Conservation (phyloP, 2,797 vertebrate species). For the Acanthurus lineatus region DNA sequence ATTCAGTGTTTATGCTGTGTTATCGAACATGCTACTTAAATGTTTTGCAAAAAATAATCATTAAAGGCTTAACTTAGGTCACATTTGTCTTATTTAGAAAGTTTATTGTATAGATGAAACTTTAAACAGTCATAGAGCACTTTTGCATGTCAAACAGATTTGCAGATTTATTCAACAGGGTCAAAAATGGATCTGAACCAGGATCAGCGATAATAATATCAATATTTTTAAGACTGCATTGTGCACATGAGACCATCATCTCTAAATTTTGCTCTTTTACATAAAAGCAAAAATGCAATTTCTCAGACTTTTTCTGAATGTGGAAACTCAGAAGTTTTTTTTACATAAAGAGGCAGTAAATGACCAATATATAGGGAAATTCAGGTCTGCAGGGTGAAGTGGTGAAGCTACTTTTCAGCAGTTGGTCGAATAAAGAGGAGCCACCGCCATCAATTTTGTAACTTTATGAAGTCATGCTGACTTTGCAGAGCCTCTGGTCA, state of each 20-base stretch:
- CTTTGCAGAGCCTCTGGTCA: not conserved
- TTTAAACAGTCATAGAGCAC: too few species aligned
- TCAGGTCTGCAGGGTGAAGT: not conserved
- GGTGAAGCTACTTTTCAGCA: not conserved
- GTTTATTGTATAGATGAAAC: too few species aligned
- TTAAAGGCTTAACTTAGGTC: too few species aligned
- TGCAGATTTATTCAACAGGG: not conserved
- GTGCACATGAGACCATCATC: not conserved
- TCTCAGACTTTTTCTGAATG: not conserved
- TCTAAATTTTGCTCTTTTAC: not conserved
- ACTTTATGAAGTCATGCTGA: conserved; percentile 32
- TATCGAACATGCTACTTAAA: too few species aligned
- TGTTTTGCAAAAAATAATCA: too few species aligned
- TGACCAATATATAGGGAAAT: too few species aligned
- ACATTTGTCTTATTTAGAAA: too few species aligned
- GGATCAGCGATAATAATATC: not conserved
- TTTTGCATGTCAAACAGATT: not conserved
- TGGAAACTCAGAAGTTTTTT: conserved; percentile 5
- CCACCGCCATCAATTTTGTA: not conserved
- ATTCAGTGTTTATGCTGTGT: too few species aligned
- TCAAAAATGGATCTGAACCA: not conserved
- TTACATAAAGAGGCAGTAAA: not conserved
- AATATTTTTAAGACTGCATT: not conserved
- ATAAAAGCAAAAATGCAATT: not conserved
- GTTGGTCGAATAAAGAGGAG: not conserved